Base-by-base conservation (phyloP, 2,113 vertebrate genomes). In the Cacatua alba region DNA sequence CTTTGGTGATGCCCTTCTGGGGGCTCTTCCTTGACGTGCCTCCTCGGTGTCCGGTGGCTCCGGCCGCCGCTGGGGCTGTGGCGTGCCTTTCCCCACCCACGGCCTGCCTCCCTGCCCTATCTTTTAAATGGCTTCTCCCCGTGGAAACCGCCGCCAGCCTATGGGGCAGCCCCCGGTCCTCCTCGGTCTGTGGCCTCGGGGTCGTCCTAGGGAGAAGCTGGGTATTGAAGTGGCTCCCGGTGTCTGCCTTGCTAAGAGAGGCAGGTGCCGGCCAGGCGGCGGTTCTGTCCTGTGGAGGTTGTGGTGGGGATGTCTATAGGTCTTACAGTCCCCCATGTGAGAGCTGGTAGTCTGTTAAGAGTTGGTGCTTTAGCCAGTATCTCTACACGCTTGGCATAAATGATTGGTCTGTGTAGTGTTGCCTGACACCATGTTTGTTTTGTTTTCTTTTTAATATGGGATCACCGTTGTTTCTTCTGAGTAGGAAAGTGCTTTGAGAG, bases 311-410 rank as follows among this genome's bases (percentile, higher is more conserved):
- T 1, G 2, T 33, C 8, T 48, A 4, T 8, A 16, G 2, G 20
- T 51, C n/a, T 25, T 33, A 3, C 0, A 5, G 11, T 18, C 12
- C 28, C 13, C 29, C 2, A 0, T 17, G 33, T 15, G 43, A 69
- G 10, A 16, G 16, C 4, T 1, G 2, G 9, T 17, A 9, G 41
- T 33, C 16, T 59, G 19, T 44, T 7, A 19, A 17, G 52, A 21
- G 9, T 39, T 24, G 29, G 28, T 80, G 37, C 75, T 74, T 39
- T 41, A 65, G 29, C 67, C 59, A 28, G 3, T 11, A 21, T 4
- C 17, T 59, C 33, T 39, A 0, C 4, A 6, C 2, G 3, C 18
- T 12, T 33, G n/a, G 48, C 7, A 9, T 29, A 33, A 49, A 6
- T 2, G 10, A 23, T 67, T 41, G 29, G 23, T 72, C 33, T 28